Percentiles rank a stretch among this genome's conserved stretches.
phyloP scores from a whole-genome alignment of 2,888 invertebrate genomes.

The Brachypalpus laphriformis region DNA sequence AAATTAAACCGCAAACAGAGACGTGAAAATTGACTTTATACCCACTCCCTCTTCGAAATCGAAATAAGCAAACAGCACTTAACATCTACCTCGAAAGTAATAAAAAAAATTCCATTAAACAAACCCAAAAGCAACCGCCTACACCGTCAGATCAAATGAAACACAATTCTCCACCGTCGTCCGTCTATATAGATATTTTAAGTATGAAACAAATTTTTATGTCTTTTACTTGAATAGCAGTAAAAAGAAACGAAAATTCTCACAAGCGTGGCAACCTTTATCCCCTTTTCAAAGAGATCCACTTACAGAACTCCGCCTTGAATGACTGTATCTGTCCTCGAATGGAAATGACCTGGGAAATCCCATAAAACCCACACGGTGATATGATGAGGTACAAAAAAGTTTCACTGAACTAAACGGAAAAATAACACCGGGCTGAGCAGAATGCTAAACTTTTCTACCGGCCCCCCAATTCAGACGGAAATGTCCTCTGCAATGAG shows the following conservation, averaged over 20 bases:
- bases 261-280: not conserved
- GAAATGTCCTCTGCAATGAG: conserved; percentile 7
- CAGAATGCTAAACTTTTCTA: not conserved
- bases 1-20: not conserved
- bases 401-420: not conserved
- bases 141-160: not conserved
- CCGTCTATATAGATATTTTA: conserved; percentile 3
- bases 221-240: not conserved
- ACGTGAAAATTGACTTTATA: not conserved
- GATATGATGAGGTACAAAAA: not conserved
- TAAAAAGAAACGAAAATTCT: conserved; percentile 12
- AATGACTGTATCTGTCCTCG: not conserved
- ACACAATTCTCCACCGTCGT: not conserved
- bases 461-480: not conserved
- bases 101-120: not conserved
- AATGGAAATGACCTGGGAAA: not conserved
- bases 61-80: not conserved
- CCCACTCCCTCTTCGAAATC: not conserved
- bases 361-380: conserved; percentile 7
- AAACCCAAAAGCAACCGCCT: not conserved
- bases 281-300: not conserved
- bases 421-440: not conserved
- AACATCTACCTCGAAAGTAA: not conserved
- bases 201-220: conserved; percentile 8
- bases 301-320: not conserved